These are phyloP conservation scores for Leptodactylus fallax DNA, from an alignment of 2,797 vertebrate genomes.

Conservation along the genomic window DNA sequence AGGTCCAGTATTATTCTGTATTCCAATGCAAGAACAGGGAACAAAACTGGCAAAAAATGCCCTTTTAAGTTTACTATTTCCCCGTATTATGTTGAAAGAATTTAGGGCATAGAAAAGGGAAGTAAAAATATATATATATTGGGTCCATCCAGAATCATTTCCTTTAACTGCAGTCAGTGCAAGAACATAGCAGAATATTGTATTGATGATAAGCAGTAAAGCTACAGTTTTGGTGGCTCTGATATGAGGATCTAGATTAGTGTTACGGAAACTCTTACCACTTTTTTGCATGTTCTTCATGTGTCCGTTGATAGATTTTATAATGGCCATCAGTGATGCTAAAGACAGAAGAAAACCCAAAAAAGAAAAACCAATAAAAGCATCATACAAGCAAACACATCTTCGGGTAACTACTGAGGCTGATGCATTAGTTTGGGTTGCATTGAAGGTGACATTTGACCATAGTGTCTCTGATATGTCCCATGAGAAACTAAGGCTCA, in stretches of 20 bases:
- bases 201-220: not conserved
- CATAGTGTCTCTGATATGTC: not conserved
- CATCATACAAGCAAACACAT: conserved; percentile 7
- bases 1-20: not conserved
- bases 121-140: not conserved
- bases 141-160: not conserved
- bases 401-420: not conserved
- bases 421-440: not conserved
- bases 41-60: not conserved
- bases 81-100: not conserved
- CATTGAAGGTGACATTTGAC: not conserved
- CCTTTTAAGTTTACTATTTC: not conserved
- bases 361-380: not conserved
- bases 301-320: not conserved
- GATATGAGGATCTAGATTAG: not conserved
- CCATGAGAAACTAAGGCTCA: not conserved
- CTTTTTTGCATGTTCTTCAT: not conserved
- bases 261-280: not conserved
- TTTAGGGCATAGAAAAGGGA: not conserved
- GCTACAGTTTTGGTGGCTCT: not conserved
- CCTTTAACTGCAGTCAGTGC: not conserved
- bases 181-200: not conserved
- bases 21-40: not conserved
- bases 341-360: conserved; percentile 5
- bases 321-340: not conserved